Base-by-base conservation (phyloP, 2,113 vertebrate species). In the Xyliphius kryptos region DNA sequence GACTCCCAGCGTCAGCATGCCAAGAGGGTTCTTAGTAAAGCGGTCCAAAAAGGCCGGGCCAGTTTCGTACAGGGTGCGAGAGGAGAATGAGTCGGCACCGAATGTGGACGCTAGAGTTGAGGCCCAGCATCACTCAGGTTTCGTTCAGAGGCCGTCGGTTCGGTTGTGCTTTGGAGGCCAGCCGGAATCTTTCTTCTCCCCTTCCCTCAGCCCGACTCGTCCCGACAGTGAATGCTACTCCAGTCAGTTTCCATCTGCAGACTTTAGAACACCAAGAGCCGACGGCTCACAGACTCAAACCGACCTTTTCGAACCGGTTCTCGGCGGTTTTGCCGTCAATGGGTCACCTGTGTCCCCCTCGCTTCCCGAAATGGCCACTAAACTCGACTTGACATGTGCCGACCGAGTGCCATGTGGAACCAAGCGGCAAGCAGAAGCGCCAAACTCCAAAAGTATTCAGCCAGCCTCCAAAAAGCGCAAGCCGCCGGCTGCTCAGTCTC, bases 21-120 rank as follows among this genome's bases (percentile, higher is more conserved):
- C 81, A 22, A 76, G 76, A 9, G 80, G 81, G 13, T 83, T 83
- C 65, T 69, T 83, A 19, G 72, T 83, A 40, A 83, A 83, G 60
- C 73, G 81, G 19, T 77, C 72, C 3, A 71, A 74, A 49, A 78
- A 70, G 52, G 38, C 68, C 2, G 69, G 57, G 3, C 75, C 73
- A 0, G 32, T 77, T 19, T 79, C 79, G n/a, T 82, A 82, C 69
- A 64, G 77, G 53, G 59, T 76, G 47, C 69, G 76, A 14, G 66
- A 65, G 4, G 66, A 67, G 15, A 57, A 56, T 10, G 19, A 51
- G 16, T 14, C 65, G 12, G 7, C 36, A 10, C 61, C 52, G 17
- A 22, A 41, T 16, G 15, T 68, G 36, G 38, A 36, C 5, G 17
- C 22, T 11, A 15, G 55, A 13, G 37, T 19, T 16, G 44, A 26